Evolutionary conservation across 2,888 invertebrate genomes (phyloP).

Genomic region (Mylabris sibirica): DNA sequence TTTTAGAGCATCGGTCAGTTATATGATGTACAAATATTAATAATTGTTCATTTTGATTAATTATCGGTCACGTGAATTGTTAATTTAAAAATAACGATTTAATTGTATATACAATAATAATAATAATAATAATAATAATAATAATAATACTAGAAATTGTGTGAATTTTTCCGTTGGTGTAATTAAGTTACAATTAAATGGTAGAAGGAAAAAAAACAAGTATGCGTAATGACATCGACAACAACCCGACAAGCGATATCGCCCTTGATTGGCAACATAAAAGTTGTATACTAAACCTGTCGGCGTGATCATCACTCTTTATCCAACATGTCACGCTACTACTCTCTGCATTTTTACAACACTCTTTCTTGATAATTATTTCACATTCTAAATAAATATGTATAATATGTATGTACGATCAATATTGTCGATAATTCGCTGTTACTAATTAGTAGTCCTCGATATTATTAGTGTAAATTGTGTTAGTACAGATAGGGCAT

Average conservation of each 20-base stretch:
- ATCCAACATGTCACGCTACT: constrained; percentile 11
- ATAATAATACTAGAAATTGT: constrained; percentile 24
- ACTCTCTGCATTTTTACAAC: constrained; percentile 15
- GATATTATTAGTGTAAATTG: background rate
- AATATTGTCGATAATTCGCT: background rate
- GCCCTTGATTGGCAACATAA: constrained; percentile 21
- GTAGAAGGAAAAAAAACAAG: constrained; percentile 23
- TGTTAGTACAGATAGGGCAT: background rate
- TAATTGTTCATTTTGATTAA: constrained; percentile 54
- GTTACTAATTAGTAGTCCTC: background rate
- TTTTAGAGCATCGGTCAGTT: constrained; percentile 50
- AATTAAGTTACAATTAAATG: constrained; percentile 35
- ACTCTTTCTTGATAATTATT: background rate
- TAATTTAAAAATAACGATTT: constrained; percentile 26
- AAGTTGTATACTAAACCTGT: constrained; percentile 5
- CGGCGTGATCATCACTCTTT: constrained; percentile 12
- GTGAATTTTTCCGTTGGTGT: constrained; percentile 30
- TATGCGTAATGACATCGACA: constrained; percentile 28
- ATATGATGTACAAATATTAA: constrained; percentile 54
- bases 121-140: too few relatives aligned
- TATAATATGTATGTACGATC: background rate
- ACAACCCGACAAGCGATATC: constrained; percentile 22
- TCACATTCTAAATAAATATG: background rate
- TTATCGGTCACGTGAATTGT: constrained; percentile 39
- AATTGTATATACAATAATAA: constrained; percentile 10